A percentile compares a stretch with the other conserved stretches of the same genome.
Evolutionary conservation across 2,888 invertebrate species (phyloP).

Genomic region (Philonicus albiceps): DNA sequence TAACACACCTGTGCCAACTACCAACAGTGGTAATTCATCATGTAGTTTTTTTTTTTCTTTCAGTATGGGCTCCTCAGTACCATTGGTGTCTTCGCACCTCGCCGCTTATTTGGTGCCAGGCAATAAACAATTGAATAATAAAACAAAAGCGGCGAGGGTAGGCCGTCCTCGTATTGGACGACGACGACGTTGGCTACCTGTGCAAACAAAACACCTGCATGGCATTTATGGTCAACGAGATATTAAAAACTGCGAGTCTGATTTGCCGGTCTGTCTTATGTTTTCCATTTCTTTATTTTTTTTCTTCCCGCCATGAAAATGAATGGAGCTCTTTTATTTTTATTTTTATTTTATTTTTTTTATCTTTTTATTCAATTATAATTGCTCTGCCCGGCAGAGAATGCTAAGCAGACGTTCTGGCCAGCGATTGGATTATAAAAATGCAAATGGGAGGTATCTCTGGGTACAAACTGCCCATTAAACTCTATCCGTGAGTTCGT

Average conservation of each 20-base stretch:
- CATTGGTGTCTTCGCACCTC: neutral
- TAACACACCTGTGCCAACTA: neutral
- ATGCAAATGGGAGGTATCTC: constrained; percentile 4
- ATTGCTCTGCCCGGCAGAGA: neutral
- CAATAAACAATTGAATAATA: neutral
- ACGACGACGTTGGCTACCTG: neutral
- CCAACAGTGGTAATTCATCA: neutral
- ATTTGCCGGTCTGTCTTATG: neutral
- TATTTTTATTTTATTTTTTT: neutral
- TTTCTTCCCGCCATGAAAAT: neutral
- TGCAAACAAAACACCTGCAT: neutral
- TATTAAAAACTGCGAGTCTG: neutral
- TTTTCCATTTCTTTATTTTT: neutral
- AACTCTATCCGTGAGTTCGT: neutral
- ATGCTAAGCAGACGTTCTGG: constrained; percentile 17
- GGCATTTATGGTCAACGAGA: neutral
- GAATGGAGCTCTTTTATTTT: neutral
- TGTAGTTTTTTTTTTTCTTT: neutral
- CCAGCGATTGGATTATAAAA: constrained; percentile 19
- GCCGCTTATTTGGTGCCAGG: neutral
- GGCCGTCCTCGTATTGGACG: neutral
- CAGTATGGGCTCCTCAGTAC: neutral
- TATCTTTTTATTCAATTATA: neutral
- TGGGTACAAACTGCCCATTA: neutral
- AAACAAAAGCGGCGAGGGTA: neutral